These are phyloP conservation scores for Chaetura pelagica DNA, from an alignment of 2,113 vertebrate species.

Conservation along the genomic window DNA sequence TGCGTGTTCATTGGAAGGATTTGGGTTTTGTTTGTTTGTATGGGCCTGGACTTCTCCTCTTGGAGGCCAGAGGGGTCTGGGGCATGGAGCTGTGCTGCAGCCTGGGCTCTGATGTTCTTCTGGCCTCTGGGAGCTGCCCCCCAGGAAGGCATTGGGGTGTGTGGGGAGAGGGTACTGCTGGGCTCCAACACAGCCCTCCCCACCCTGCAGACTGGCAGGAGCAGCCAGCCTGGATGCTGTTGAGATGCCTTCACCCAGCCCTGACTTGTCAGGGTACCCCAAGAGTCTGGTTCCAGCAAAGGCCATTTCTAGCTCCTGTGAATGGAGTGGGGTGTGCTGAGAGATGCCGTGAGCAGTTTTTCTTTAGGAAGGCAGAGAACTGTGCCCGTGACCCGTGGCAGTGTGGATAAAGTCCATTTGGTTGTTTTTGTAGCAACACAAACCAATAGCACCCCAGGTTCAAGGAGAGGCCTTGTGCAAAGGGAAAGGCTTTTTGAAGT, in stretches of 20 bases:
- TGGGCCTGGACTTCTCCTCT: rapidly evolving
- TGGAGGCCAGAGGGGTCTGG: not conserved
- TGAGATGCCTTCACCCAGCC: not conserved
- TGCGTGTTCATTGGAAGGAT: not conserved
- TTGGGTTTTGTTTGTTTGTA: not conserved
- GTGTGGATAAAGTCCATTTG: not conserved
- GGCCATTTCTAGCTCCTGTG: not conserved
- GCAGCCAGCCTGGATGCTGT: not conserved
- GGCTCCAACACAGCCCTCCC: not conserved
- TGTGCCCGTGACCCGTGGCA: not conserved
- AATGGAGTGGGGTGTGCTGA: not conserved
- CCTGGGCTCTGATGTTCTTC: not conserved
- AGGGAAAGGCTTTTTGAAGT: not conserved
- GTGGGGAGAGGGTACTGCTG: not conserved
- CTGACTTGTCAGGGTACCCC: not conserved
- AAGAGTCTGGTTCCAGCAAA: not conserved
- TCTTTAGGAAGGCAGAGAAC: not conserved
- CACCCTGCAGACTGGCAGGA: not conserved
- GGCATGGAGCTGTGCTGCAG: not conserved
- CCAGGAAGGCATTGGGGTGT: rapidly evolving
- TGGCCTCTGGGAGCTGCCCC: not conserved
- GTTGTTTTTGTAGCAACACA: not conserved
- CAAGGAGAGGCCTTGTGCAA: not conserved
- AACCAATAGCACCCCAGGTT: not conserved
- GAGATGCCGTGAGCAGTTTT: not conserved